A percentile compares a stretch with the other conserved stretches of the same genome.
Conservation (phyloP, 2,888 invertebrate genomes). For the Drosophila pseudotalamancana region DNA sequence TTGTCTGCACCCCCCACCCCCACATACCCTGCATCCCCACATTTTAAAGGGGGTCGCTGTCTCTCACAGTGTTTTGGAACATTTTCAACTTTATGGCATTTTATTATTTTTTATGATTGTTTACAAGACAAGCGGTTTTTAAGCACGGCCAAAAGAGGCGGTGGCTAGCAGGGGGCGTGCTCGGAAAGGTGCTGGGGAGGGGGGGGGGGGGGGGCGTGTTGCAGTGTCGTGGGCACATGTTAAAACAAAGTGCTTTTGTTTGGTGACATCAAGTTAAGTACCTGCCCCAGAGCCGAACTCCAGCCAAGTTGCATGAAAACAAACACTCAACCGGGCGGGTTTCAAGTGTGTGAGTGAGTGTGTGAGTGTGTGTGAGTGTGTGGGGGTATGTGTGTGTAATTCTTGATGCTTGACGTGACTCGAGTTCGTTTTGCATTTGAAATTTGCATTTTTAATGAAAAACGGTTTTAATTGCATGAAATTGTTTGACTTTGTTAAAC, state of each 20-base stretch:
- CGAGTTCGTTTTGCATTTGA: slow-evolving; percentile 76
- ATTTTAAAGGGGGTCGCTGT: no score
- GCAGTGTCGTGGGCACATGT: slow-evolving; percentile 71
- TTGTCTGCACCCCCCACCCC: slow-evolving; percentile 22
- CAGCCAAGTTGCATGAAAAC: slow-evolving; percentile 64
- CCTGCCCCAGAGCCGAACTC: slow-evolving; percentile 54
- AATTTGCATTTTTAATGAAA: slow-evolving; percentile 82
- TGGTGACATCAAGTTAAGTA: slow-evolving; percentile 80
- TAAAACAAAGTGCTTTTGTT: slow-evolving; percentile 79
- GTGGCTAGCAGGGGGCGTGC: neutral
- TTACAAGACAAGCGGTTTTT: slow-evolving; percentile 80
- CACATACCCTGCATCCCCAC: neutral
- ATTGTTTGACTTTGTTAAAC: slow-evolving; percentile 81
- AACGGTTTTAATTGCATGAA: slow-evolving; percentile 81
- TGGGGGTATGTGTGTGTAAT: slow-evolving; percentile 24
- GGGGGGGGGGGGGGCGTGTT: slow-evolving; percentile 10
- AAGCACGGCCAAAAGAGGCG: slow-evolving; percentile 59
- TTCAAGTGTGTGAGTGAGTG: slow-evolving; percentile 19
- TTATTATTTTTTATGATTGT: slow-evolving; percentile 80
- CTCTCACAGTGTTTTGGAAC: slow-evolving; percentile 18
- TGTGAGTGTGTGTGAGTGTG: slow-evolving; percentile 22
- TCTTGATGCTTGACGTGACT: slow-evolving; percentile 68
- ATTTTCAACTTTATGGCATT: slow-evolving; percentile 74
- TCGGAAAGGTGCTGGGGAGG: neutral
- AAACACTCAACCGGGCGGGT: slow-evolving; percentile 58